Evolutionary conservation across 1,140 invertebrate species (phyloP), one percentile per base, ranked within the genome.

Genomic region (Calliphora vicina): DNA sequence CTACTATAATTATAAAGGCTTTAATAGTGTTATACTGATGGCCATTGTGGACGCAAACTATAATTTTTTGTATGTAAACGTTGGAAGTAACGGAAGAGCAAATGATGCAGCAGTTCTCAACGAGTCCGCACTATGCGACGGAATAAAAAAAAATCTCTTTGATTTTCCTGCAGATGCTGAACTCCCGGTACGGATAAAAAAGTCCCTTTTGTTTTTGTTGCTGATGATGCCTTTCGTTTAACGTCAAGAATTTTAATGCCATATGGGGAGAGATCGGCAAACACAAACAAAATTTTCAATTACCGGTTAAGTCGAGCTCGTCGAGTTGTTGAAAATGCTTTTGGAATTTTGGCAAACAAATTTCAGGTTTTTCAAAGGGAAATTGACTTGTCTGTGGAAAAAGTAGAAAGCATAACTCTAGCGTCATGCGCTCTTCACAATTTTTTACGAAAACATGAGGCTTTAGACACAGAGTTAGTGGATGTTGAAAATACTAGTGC

Each of bases 341-440:
- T 81, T 23, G 80, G 80, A 23, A 81, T 81, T 29, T 81, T 81
- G 61, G 50, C 50, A 4, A 45, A 80, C 15, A 80, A 80, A 57
- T 80, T 57, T 57, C 42, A 57, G 25, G 26, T 80, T 8, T 57
- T 50, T 26, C 45, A 80, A 27, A 45, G 25, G 25, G 57, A 81
- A 67, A 61, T 81, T 20, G 45, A 61, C 15, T 20, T 81, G 10
- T 1, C 2, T 1, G 29, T 61, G 3, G 50, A 81, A 20, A 61
- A 71, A 42, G 80, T 71, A 10, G 80, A 81, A n/a, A 50, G 35
- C 13, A 12, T 81, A 4, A 57, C 26, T 2, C 23, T 81, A 15
- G 80, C 80, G 9, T 13, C 80, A 15, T 57, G 80, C 26, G 80
- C 50, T 26, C 61, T 81, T 5, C 45, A 81, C 45, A 81, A 81